A percentile compares a stretch with the other conserved stretches of the same genome.
These are phyloP conservation scores for Alethe diademata DNA, from an alignment of 2,113 vertebrate genomes.

Conservation along the genomic window DNA sequence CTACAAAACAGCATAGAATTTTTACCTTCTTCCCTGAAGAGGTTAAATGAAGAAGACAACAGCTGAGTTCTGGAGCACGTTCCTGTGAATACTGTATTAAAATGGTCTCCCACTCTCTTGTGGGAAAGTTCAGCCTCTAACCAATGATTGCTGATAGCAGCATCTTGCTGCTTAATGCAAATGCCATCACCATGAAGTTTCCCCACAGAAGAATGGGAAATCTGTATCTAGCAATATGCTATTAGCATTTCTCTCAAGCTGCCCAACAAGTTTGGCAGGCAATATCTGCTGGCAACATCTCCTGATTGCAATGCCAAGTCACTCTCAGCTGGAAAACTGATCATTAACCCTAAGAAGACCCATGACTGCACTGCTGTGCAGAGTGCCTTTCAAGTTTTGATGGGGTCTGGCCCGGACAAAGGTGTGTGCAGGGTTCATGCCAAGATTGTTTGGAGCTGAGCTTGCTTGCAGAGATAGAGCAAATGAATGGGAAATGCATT, in stretches of 20 bases:
- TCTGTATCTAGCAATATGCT: neutral
- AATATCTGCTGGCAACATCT: neutral
- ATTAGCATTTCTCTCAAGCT: neutral
- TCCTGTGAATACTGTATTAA: neutral
- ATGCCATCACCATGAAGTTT: neutral
- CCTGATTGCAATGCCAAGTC: neutral
- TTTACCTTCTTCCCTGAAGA: conserved; percentile 56
- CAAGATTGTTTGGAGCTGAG: neutral
- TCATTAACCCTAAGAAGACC: neutral
- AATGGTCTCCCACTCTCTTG: neutral
- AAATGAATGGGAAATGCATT: neutral
- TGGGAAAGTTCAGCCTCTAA: conserved; percentile 22
- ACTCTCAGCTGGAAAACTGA: neutral
- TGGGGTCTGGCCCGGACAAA: neutral
- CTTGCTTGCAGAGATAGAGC: neutral
- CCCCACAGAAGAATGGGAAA: neutral
- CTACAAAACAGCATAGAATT: neutral
- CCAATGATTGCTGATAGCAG: neutral
- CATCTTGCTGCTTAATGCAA: neutral
- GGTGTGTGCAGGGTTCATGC: neutral
- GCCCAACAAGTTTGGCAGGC: conserved; percentile 2
- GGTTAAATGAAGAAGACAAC: conserved; percentile 27
- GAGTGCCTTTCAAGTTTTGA: neutral
- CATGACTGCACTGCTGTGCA: neutral
- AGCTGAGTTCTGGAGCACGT: conserved; percentile 21